phyloP scores from a whole-genome alignment of 30 jellyfish, hydroid and myxozoan species.

The Turritopsis rubra region DNA sequence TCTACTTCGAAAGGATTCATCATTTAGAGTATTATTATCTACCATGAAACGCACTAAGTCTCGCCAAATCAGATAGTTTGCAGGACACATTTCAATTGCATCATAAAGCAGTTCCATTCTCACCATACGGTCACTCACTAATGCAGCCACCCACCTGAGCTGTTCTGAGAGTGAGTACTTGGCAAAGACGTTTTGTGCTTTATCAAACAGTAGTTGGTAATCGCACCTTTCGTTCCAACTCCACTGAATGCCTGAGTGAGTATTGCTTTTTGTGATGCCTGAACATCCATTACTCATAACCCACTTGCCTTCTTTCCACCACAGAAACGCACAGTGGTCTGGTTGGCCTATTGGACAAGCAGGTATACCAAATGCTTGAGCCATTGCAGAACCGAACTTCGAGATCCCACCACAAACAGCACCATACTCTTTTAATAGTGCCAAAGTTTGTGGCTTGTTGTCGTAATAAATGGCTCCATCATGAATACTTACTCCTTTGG shows the following conservation, averaged over 20 bases:
- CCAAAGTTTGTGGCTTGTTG: conserved; percentile 25
- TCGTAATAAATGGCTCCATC: conserved; percentile 34
- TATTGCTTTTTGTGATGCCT: conserved; percentile 27
- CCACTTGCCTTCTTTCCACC: conserved; percentile 50
- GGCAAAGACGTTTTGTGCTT: conserved; percentile 8
- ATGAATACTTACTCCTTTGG: conserved; percentile 34
- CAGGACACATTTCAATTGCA: conserved; percentile 16
- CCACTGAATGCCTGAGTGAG: conserved; percentile 42
- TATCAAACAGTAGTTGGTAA: conserved; percentile 14
- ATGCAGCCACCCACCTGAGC: conserved; percentile 19
- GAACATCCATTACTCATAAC: conserved; percentile 24
- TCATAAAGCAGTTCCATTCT: conserved; percentile 1
- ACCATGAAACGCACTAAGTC: conserved; percentile 21
- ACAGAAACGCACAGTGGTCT: conserved; percentile 45
- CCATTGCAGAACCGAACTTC: conserved; percentile 43
- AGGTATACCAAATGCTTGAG: conserved; percentile 49
- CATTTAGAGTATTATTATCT: neutral
- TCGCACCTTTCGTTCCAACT: conserved; percentile 30
- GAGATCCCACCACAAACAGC: conserved; percentile 50
- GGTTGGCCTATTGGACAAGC: conserved; percentile 46
- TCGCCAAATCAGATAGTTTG: conserved; percentile 22
- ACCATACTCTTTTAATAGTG: conserved; percentile 26
- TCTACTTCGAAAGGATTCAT: neutral
- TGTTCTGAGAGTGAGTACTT: conserved; percentile 23
- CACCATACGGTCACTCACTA: neutral